These are phyloP conservation scores for Hypotaenidia okinawae DNA, from an alignment of 2,797 vertebrate genomes.

Conservation along the genomic window DNA sequence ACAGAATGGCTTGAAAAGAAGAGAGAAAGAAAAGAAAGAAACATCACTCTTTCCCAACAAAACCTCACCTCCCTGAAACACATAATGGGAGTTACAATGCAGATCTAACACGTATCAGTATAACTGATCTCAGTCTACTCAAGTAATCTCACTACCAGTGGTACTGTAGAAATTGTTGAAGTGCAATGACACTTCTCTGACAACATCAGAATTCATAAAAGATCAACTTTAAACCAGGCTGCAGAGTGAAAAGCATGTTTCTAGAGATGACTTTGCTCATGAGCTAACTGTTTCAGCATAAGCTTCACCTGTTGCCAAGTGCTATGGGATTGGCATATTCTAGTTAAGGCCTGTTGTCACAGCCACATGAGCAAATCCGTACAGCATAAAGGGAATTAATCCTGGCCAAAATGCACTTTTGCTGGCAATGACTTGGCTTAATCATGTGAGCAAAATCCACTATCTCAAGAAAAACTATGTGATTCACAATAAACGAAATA, in stretches of 20 bases:
- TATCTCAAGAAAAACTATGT: not conserved
- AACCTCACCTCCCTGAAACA: not conserved
- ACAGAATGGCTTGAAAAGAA: not conserved
- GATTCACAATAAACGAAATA: not conserved
- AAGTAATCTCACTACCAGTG: not conserved
- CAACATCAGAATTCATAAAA: not conserved
- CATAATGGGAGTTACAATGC: not conserved
- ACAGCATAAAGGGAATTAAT: not conserved
- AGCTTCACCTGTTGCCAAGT: not conserved
- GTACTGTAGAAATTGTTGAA: not conserved
- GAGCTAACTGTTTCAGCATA: not conserved
- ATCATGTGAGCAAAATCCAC: not conserved
- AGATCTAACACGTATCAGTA: not conserved
- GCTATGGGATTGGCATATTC: rapidly evolving
- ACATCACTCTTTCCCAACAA: not conserved
- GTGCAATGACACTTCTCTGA: not conserved
- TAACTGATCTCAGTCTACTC: not conserved
- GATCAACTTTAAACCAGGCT: not conserved
- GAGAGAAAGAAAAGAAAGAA: not conserved
- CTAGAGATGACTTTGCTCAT: not conserved
- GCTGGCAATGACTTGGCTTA: not conserved
- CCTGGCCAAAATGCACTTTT: not conserved
- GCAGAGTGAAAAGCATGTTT: not conserved
- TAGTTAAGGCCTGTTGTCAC: not conserved
- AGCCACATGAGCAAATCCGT: not conserved